phyloP scores from a whole-genome alignment of 2,797 vertebrate species.

The Muraenolepis orangiensis region DNA sequence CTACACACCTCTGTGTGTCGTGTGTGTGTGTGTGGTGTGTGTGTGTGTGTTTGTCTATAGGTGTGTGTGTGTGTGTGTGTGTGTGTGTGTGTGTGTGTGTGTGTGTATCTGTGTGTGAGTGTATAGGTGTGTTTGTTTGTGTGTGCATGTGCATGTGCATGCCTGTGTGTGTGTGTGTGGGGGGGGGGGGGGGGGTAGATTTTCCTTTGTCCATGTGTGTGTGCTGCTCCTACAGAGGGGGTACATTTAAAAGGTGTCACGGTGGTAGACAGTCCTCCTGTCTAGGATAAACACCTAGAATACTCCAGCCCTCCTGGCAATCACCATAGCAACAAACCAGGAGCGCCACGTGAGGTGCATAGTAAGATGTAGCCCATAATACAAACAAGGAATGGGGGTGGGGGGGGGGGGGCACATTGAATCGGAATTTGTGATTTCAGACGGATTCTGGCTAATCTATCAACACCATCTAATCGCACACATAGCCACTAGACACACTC shows the following conservation, averaged over 20 bases:
- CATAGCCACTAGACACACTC: slow-evolving; percentile 28
- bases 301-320: slow-evolving; percentile 72
- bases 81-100: background rate
- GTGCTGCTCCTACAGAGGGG: slow-evolving; percentile 59
- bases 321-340: slow-evolving; percentile 77
- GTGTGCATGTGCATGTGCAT: background rate
- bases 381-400: slow-evolving; percentile 53
- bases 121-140: slow-evolving; percentile 37
- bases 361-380: slow-evolving; percentile 71
- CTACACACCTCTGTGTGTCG: slow-evolving; percentile 31
- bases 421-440: slow-evolving; percentile 49
- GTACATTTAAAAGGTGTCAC: slow-evolving; percentile 58
- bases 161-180: slow-evolving; percentile 1
- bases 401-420: slow-evolving; percentile 30
- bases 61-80: slow-evolving; percentile 22
- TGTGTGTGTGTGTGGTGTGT: background rate
- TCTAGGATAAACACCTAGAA: slow-evolving; percentile 76
- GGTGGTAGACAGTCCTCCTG: slow-evolving; percentile 63
- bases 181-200: slow-evolving; percentile 11
- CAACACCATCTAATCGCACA: slow-evolving; percentile 34
- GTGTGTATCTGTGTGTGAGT: slow-evolving; percentile 18
- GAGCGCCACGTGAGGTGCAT: slow-evolving; percentile 73
- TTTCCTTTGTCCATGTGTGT: slow-evolving; percentile 43
- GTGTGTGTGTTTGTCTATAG: slow-evolving; percentile 40
- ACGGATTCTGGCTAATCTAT: slow-evolving; percentile 44